Conservation (phyloP, 2,888 invertebrate species). For the Drosophila barbarae region DNA sequence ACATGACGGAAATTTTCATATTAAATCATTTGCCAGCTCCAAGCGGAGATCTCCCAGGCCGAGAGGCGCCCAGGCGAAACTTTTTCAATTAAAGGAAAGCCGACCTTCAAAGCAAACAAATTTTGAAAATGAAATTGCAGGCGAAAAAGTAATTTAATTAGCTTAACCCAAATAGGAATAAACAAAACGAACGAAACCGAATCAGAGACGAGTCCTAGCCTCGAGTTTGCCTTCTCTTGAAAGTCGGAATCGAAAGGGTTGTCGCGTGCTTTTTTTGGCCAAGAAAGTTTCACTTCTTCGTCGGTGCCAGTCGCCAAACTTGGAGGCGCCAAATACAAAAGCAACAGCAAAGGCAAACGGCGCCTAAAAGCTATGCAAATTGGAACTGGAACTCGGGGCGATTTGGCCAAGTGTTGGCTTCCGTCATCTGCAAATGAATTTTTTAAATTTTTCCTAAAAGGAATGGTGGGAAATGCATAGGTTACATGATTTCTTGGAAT, state of each 20-base stretch:
- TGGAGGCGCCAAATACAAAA: conserved; percentile 61
- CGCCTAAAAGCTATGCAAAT: conserved; percentile 68
- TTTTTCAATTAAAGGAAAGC: conserved; percentile 66
- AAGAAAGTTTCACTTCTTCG: conserved; percentile 34
- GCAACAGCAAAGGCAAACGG: conserved; percentile 23
- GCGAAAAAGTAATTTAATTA: conserved; percentile 70
- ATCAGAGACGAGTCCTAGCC: conserved; percentile 27
- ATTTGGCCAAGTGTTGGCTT: conserved; percentile 58
- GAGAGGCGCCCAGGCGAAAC: conserved; percentile 34
- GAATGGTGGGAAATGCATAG: background rate
- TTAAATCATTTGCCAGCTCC: conserved; percentile 46
- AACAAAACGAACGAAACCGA: conserved; percentile 54
- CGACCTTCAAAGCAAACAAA: conserved; percentile 68
- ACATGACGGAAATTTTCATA: conserved; percentile 39
- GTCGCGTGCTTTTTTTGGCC: conserved; percentile 51
- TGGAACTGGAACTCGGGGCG: conserved; percentile 26
- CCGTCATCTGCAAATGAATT: conserved; percentile 45
- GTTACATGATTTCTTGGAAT: background rate
- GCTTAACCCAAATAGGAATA: conserved; percentile 52
- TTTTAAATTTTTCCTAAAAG: conserved; percentile 4
- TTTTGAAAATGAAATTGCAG: conserved; percentile 65
- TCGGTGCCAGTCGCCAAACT: conserved; percentile 67
- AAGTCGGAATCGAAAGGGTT: conserved; percentile 16
- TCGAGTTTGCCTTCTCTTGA: background rate
- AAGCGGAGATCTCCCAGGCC: background rate